Evolutionary conservation across 2,113 vertebrate genomes (phyloP).

Genomic region (Melanotaenia duboulayi): DNA sequence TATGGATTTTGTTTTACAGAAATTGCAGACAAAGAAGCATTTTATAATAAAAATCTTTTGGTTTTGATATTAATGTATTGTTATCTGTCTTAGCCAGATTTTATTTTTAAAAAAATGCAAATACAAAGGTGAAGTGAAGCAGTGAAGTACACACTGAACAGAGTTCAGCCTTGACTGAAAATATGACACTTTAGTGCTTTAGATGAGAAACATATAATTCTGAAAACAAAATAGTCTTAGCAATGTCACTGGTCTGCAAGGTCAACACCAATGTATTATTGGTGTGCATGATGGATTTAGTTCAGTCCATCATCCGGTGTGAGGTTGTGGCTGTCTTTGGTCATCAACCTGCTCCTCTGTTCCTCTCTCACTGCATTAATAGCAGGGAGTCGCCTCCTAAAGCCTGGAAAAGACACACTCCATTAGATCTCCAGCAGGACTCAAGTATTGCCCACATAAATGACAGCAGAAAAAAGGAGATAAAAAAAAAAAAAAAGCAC

Average conservation of each 20-base stretch:
- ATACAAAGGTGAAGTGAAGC: neutral
- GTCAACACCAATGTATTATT: constrained; percentile 62
- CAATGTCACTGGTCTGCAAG: constrained; percentile 38
- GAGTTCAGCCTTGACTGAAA: constrained; percentile 13
- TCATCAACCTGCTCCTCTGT: constrained; percentile 40
- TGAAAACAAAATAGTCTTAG: constrained; percentile 55
- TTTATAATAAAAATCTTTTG: neutral
- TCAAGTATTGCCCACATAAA: constrained; percentile 47
- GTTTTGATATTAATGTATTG: constrained; percentile 7
- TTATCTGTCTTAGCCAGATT: constrained; percentile 3
- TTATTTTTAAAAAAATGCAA: neutral
- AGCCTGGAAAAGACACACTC: constrained; percentile 70
- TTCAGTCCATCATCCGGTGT: constrained; percentile 68
- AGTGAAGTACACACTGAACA: neutral
- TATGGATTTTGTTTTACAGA: neutral
- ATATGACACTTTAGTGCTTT: constrained; percentile 32
- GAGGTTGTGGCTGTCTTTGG: constrained; percentile 63
- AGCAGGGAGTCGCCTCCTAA: constrained; percentile 64
- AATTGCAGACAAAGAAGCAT: neutral
- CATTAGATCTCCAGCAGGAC: constrained; percentile 70
- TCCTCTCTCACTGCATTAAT: constrained; percentile 66
- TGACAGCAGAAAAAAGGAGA: constrained; percentile 2
- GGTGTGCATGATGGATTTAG: constrained; percentile 61
- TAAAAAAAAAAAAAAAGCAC: constrained; percentile 11
- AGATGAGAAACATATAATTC: constrained; percentile 48